Base-by-base conservation (phyloP, 2,888 invertebrate species). In the Ceriagrion tenellum region DNA sequence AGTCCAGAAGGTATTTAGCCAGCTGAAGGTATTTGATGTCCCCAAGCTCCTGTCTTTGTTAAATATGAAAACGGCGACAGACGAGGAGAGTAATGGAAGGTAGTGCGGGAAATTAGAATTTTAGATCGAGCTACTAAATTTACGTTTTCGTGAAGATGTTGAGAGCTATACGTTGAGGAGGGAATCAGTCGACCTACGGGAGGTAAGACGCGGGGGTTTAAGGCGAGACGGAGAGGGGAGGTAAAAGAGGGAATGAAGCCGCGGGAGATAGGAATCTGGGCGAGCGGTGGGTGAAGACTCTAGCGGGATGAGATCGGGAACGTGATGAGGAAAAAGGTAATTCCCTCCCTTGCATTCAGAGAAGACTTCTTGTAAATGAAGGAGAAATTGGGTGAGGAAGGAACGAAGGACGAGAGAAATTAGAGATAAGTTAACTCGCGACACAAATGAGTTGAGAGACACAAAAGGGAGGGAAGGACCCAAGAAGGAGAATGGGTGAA, bases 201-300 rank as follows among this genome's bases (percentile, higher is more conserved):
- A 69, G 12, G 59, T 20, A 20, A 26, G 26, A 69, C 4, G 26
- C 47, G 8, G 26, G 12, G 18, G 69, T 69, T 59, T 20, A 20
- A 10, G 59, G 59, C 13, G 59, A 59, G 20, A 59, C 13, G 59
- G 13, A 20, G 18, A 23, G 26, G 23, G 81, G 81, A 35, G 81
- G 81, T 35, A 35, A 13, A n/a, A 35, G 35, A n/a, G 35, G 69
- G n/a, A 20, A 69, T 16, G 35, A 35, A 35, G 69, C 35, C 30
- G 81, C 81, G 35, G n/a, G 8, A 81, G 81, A 81, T 81, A 30
- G 30, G 81, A 81, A 81, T 81, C 81, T 81, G 30, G 81, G 81
- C 16, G 81, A 69, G 69, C 18, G 4, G n/a, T 35, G 81, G 81
- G 81, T 35, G 81, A 81, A 81, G 81, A 35, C 81, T 35, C 35